Evolutionary conservation across 2,113 vertebrate genomes (phyloP), one percentile per base, ranked within the genome.

Genomic region (Enhydra lutris): DNA sequence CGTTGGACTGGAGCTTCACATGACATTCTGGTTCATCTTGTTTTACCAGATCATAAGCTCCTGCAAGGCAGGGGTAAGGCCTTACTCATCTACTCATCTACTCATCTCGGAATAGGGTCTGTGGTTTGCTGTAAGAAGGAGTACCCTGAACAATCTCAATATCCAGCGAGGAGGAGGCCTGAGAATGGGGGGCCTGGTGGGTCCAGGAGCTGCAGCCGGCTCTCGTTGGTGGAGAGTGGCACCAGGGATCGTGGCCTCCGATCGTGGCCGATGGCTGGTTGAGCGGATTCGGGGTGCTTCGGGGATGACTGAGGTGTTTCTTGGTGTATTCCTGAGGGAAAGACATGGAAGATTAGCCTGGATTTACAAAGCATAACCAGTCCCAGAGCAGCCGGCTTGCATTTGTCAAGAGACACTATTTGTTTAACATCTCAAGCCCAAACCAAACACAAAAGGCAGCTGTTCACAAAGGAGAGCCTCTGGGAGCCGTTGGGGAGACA

Each of bases 391-490:
- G 97, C 89, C 42, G 0, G 85, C 95, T 97, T 94, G 89, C 80
- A 0, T 96, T 97, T 97, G 97, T 97, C 96, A 94, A 97, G 96
- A 96, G 88, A 93, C 63, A 85, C 92, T 96, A 93, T 97, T 98
- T 98, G 97, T 97, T 97, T 97, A 97, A 98, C 78, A 97, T 98
- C 96, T 96, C 94, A 86, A 97, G 96, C 96, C 88, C 94, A 96
- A 97, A 92, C 85, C 96, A 98, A 98, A 98, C 97, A 98, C 76
- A 74, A 85, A 95, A 97, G 95, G 93, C 94, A 91, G 95, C 89
- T 94, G 92, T 96, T 97, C 96, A 95, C 90, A 97, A 82, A 97
- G 87, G 93, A 90, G 34, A 73, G 81, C 79, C 87, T 91, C 63
- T 90, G 92, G 13, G 47, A 59, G 87, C 87, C 69, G n/a, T 3